These are phyloP conservation scores for Callaeas wilsoni DNA, from an alignment of 2,113 vertebrate species.

Conservation along the genomic window DNA sequence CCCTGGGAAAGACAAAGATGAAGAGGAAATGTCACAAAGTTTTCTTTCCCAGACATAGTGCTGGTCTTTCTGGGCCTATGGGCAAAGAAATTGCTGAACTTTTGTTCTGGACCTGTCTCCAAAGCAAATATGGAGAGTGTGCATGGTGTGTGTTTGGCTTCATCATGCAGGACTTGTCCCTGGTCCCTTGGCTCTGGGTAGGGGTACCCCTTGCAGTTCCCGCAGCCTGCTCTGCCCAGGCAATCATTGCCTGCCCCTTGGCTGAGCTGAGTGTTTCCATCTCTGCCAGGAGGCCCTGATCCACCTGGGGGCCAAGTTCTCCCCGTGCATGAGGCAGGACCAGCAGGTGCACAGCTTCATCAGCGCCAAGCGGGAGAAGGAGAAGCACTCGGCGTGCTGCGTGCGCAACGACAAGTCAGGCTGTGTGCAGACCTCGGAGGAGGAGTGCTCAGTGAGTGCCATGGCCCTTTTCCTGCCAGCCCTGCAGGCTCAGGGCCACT, in stretches of 20 bases:
- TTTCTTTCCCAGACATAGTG: neutral
- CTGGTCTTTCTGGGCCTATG: neutral
- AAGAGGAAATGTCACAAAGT: rapidly evolving
- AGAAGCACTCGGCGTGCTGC: slow-evolving; percentile 93
- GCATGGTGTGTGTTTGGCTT: neutral
- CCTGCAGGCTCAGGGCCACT: neutral
- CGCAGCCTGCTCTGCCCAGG: neutral
- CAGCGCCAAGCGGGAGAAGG: slow-evolving; percentile 80
- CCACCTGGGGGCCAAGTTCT: slow-evolving; percentile 97
- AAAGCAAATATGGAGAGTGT: neutral
- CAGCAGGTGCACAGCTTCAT: slow-evolving; percentile 90
- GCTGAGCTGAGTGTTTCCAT: neutral
- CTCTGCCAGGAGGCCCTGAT: slow-evolving; percentile 89
- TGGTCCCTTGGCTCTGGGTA: neutral
- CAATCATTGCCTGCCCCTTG: neutral
- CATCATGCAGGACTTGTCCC: neutral
- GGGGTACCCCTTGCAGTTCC: neutral
- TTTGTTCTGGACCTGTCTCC: neutral
- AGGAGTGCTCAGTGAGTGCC: slow-evolving; percentile 91
- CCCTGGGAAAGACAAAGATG: neutral
- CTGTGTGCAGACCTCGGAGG: slow-evolving; percentile 91
- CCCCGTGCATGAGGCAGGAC: slow-evolving; percentile 97
- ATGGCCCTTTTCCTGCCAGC: neutral
- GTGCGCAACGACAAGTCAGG: slow-evolving; percentile 94
- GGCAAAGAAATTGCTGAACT: neutral